Evolutionary conservation across 1,140 invertebrate species (phyloP), one percentile per base, ranked within the genome.

Genomic region (Polypedilum pembai): DNA sequence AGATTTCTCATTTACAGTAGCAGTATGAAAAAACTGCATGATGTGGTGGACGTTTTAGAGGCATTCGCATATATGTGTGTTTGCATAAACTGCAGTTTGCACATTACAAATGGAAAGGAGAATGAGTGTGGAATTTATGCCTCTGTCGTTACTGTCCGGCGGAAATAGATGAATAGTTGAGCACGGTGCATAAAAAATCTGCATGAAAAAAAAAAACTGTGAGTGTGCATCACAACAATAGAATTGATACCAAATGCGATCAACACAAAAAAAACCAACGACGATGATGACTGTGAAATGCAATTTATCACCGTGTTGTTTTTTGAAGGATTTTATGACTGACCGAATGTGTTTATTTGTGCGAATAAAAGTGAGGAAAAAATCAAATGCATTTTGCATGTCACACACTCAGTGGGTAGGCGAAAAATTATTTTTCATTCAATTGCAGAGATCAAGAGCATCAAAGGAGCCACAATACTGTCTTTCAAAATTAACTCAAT

Each of bases 101-200:
- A 33, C 24, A 33, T 33, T 33, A 5, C 24, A 33, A 33, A 33
- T 33, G 24, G 5, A 33, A 33, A 33, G 5, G 24, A 33, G 24
- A 33, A 33, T 33, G 24, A 33, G 24, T 33, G 24, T 33, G 24
- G 24, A 33, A 33, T 33, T 33, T 33, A 33, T 33, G 24, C 24
- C 5, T 33, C 24, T 33, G 24, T 33, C 5, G 24, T 33, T 56
- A n/a, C 45, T 56, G 45, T 56, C 45, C 45, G 45, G 15, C 65
- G 65, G 65, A 69, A 69, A 69, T 69, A 69, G 20, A 69, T 69
- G 65, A 69, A 69, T 69, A 69, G 65, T 69, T 69, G n/a, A 21
- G 8, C 65, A 69, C 17, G 8, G 65, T 18, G 20, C 8, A 20
- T 18, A 18, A 66, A 69, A 69, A 69, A 69, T 4, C n/a, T 56